Percentiles rank a stretch among this genome's conserved stretches.
Conservation (phyloP, 2,113 vertebrate species). For the Gobio gobio region DNA sequence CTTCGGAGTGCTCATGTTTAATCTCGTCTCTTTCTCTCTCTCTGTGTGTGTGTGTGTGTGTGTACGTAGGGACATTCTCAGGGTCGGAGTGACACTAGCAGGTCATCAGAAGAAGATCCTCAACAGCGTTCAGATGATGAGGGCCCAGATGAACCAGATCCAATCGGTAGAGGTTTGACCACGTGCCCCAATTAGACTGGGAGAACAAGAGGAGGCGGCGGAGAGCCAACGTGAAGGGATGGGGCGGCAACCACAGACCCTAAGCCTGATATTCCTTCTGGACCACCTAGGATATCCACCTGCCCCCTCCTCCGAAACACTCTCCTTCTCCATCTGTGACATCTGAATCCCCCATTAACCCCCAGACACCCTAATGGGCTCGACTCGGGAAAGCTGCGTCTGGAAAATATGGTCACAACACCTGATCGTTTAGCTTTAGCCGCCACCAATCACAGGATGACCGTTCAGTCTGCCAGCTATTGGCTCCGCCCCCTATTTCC, state of each 20-base stretch:
- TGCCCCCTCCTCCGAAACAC: conserved; percentile 49
- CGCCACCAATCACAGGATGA: conserved; percentile 37
- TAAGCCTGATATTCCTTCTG: conserved; percentile 68
- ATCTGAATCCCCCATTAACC: conserved; percentile 53
- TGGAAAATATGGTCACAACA: conserved; percentile 26
- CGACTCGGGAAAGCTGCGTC: conserved; percentile 48
- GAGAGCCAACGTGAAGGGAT: conserved; percentile 54
- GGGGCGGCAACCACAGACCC: conserved; percentile 64
- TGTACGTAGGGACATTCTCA: conserved; percentile 89
- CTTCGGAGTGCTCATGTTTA: conserved; percentile 22
- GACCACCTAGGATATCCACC: conserved; percentile 60
- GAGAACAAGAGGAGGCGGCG: conserved; percentile 35
- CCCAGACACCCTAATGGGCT: conserved; percentile 50
- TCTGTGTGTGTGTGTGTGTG: conserved; percentile 8
- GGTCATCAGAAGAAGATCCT: conserved; percentile 99
- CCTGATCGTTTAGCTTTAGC: conserved; percentile 34
- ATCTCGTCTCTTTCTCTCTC: conserved; percentile 19
- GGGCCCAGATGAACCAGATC: conserved; percentile 99
- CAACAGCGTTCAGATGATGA: conserved; percentile 99
- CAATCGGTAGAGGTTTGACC: conserved; percentile 98
- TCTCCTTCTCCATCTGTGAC: conserved; percentile 36
- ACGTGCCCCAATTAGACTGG: conserved; percentile 50
- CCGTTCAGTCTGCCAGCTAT: conserved; percentile 37
- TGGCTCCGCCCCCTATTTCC: conserved; percentile 20
- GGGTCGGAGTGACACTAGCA: conserved; percentile 96